These are phyloP conservation scores for Blennius ocellaris DNA, from an alignment of 2,113 vertebrate genomes.

Conservation along the genomic window DNA sequence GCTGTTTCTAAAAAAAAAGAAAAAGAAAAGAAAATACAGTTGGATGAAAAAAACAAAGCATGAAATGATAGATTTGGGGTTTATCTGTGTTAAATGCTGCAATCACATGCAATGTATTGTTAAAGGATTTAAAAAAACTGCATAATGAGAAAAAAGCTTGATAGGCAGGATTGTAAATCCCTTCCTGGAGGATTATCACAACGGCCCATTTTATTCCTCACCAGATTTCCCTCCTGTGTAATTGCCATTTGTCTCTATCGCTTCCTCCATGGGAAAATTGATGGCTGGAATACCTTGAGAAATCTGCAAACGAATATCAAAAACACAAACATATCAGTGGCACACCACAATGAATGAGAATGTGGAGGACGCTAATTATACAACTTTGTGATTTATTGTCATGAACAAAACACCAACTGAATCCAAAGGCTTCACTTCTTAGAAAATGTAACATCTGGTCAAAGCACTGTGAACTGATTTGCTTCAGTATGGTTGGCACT, in stretches of 20 bases:
- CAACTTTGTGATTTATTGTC: slow-evolving; percentile 75
- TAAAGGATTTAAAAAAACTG: slow-evolving; percentile 3
- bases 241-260: slow-evolving; percentile 59
- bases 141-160: slow-evolving; percentile 17
- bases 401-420: slow-evolving; percentile 65
- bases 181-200: slow-evolving; percentile 54
- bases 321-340: slow-evolving; percentile 63
- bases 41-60: not conserved
- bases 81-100: slow-evolving; percentile 24
- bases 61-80: slow-evolving; percentile 21
- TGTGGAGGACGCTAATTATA: slow-evolving; percentile 72
- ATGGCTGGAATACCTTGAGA: slow-evolving; percentile 71
- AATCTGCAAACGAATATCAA: slow-evolving; percentile 66
- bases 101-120: slow-evolving; percentile 23
- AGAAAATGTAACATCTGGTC: slow-evolving; percentile 66
- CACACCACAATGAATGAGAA: slow-evolving; percentile 71
- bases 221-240: slow-evolving; percentile 57
- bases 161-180: slow-evolving; percentile 61
- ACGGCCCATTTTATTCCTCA: slow-evolving; percentile 57
- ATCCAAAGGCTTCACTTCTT: slow-evolving; percentile 62
- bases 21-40: not conserved
- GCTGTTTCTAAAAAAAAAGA: slow-evolving; percentile 22
- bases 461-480: slow-evolving; percentile 44
- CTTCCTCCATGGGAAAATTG: slow-evolving; percentile 50
- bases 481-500: slow-evolving; percentile 26